Conservation (phyloP, 2,888 invertebrate genomes). For the Lampropteryx suffumata region DNA sequence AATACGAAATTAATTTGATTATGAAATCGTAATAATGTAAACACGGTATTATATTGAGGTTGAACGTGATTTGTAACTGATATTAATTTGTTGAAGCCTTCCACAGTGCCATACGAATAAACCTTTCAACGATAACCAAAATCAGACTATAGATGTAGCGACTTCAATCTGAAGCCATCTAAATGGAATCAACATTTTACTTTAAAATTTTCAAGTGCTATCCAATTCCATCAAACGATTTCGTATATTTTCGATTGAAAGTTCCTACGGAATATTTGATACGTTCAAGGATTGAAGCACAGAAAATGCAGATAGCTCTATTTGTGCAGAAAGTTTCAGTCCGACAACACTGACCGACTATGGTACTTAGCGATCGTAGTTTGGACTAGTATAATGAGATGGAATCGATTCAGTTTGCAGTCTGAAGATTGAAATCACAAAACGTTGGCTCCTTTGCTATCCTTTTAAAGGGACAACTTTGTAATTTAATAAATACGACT, state of each 20-base stretch:
- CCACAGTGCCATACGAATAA: not conserved
- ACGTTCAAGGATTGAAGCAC: constrained; percentile 32
- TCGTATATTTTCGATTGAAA: constrained; percentile 37
- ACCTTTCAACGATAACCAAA: constrained; percentile 6
- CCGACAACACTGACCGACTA: not conserved
- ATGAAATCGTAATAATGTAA: not conserved
- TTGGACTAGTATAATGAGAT: too few species aligned
- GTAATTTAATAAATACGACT: too few species aligned
- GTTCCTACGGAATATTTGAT: constrained; percentile 44
- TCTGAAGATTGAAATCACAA: too few species aligned
- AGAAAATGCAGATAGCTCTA: constrained; percentile 1
- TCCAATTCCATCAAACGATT: constrained; percentile 39
- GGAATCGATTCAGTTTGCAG: too few species aligned
- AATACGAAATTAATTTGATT: too few species aligned
- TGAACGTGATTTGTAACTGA: not conserved
- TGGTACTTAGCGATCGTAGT: too few species aligned
- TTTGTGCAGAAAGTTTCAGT: not conserved
- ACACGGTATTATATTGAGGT: not conserved
- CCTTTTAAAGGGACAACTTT: too few species aligned
- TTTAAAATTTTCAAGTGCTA: constrained; percentile 36
- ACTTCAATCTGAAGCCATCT: constrained; percentile 12
- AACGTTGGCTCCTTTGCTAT: too few species aligned
- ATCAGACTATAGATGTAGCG: not conserved
- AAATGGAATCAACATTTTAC: constrained; percentile 43
- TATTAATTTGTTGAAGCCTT: constrained; percentile 1